Evolutionary conservation across 2,797 vertebrate species (phyloP), one percentile per base, ranked within the genome.

Genomic region (Prunella strophiata): DNA sequence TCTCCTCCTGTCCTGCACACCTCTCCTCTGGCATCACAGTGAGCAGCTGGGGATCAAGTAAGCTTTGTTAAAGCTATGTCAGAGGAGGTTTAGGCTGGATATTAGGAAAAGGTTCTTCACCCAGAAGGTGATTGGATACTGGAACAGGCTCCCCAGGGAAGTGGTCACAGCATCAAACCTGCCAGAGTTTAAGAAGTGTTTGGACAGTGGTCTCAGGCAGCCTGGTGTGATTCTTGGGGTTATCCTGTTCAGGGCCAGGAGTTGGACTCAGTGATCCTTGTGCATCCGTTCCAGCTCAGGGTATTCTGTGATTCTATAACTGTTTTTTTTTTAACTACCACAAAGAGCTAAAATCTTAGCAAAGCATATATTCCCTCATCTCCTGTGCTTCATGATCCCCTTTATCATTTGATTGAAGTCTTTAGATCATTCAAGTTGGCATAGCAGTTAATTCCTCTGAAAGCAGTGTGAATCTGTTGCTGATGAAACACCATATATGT

Each of bases 271-370:
- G 3, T 59, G 52, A 29, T 72, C 13, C 19, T 13, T 36, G 34
- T 54, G 27, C 0, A 0, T 48, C 19, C 0, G 0, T 48, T 79
- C 34, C 27, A 67, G 4, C 27, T 54, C 47, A 29, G 40, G 42
- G 29, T 59, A 15, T 36, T 70, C 19, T 54, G 22, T 68, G 42
- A 62, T 75, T 65, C 40, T 90, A 3, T 48, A 73, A 48, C 26
- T 40, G 51, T 7, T 42, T 42, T n/a, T 67, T 73, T 76, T 76
- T 50, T 13, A 40, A 42, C 48, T 90, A 17, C 32, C 13, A 5
- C 45, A 23, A n/a, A 57, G 83, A 82, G 40, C n/a, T 11, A 51
- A 91, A 81, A 88, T 32, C 80, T 92, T 62, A 84, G 21, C 66
- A 66, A 70, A 90, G 23, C 5, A 1, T 55, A 9, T 55, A 38